These are phyloP conservation scores for Sebastes minor DNA, from an alignment of 2,797 vertebrate genomes.

Conservation along the genomic window DNA sequence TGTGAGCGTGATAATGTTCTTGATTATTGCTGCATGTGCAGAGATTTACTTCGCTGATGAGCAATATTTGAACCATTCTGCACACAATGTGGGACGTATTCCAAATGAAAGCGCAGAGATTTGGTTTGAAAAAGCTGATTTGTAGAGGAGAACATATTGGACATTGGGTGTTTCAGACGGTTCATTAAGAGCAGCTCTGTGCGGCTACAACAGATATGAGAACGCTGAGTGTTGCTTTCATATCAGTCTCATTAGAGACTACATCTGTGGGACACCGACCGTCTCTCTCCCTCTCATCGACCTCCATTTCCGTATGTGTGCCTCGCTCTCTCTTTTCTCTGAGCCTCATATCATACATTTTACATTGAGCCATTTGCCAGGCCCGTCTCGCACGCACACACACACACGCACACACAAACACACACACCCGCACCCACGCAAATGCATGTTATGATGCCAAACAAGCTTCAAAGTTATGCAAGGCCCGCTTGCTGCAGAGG, in stretches of 20 bases:
- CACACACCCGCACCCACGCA: slow-evolving; percentile 29
- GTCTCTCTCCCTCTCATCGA: slow-evolving; percentile 22
- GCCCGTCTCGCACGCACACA: neutral
- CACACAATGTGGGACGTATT: neutral
- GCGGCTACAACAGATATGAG: slow-evolving; percentile 5
- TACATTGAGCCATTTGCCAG: slow-evolving; percentile 46
- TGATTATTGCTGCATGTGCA: neutral
- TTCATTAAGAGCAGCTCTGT: slow-evolving; percentile 1
- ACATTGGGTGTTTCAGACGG: neutral
- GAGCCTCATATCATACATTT: slow-evolving; percentile 50
- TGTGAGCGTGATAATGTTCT: neutral
- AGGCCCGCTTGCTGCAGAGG: slow-evolving; percentile 62
- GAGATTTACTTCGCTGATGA: neutral
- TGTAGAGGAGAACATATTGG: neutral
- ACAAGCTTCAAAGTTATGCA: slow-evolving; percentile 75
- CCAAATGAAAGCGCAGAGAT: neutral
- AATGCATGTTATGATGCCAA: slow-evolving; percentile 70
- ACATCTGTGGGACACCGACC: slow-evolving; percentile 23
- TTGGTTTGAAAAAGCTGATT: neutral
- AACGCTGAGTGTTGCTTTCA: slow-evolving; percentile 1
- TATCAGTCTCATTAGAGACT: slow-evolving; percentile 47
- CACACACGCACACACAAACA: neutral
- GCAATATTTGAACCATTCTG: neutral
- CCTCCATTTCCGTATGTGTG: slow-evolving; percentile 37
- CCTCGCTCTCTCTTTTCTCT: slow-evolving; percentile 4